Evolutionary conservation across 2,113 vertebrate genomes (phyloP), one percentile per base, ranked within the genome.

Genomic region (Tachysurus vachellii): DNA sequence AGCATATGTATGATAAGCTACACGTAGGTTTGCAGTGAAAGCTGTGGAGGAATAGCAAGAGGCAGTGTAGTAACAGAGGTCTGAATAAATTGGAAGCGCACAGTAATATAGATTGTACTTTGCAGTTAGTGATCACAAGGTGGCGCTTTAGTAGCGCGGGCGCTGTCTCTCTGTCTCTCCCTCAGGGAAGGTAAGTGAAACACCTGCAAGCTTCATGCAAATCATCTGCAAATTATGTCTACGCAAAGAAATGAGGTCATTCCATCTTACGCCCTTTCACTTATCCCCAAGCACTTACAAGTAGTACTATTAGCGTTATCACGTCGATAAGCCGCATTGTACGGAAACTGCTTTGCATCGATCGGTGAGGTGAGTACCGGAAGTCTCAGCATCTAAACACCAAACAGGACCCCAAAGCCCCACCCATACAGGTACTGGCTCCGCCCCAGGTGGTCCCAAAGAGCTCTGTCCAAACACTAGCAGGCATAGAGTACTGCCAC

Each of bases 401-500:
- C 57, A 61, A 13, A 44, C 3, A 0, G 10, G 31, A 36, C 79
- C 9, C 19, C 19, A 31, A 71, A 59, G 83, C 70, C 31, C 13
- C 83, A 5, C 83, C 83, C 70, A 75, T 57, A 42, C 70, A 73
- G 70, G 83, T 75, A n/a, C 42, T 44, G 31, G 31, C 79, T 61
- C 23, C 44, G 57, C 68, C 62, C 68, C 19, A 57, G 5, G 19
- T 83, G 36, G 31, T 28, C 54, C 42, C 36, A 50, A 36, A 14
- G 14, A 54, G 86, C 59, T 53, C 59, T 71, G 90, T 84, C 86
- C 83, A 50, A n/a, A n/a, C 36, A 19, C 76, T 64, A 56, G 26
- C 83, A 91, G 94, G 94, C 94, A 54, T 13, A 28, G 36, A 12
- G 10, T 71, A 16, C 79, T 42, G 56, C 79, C 17, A 26, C 17